Evolutionary conservation across 2,888 invertebrate genomes (phyloP), one percentile per base, ranked within the genome.

Genomic region (Drosophila silvestris): DNA sequence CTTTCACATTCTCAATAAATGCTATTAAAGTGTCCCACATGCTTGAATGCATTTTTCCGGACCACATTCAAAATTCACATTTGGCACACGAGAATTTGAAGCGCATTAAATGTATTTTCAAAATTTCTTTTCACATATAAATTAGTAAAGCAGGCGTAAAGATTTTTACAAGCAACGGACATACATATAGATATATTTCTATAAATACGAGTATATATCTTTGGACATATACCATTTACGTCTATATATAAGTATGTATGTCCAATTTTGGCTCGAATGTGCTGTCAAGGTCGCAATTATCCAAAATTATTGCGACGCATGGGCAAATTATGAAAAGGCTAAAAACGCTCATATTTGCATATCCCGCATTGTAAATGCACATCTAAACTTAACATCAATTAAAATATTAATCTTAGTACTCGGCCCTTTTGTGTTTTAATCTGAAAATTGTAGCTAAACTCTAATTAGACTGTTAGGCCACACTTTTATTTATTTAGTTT

Each of bases 71-170:
- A 62, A 75, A 70, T 62, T 47, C 60, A 65, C 35, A 19, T 53
- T 70, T 62, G 62, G 66, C 73, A 65, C 69, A 64, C 63, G 50
- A 26, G 32, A 66, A 65, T 57, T 61, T 52, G 39, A 53, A 9
- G 66, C 74, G 61, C 70, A 78, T 77, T 47, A 70, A 67, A 74
- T 72, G 16, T 26, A 47, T 26, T 47, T 16, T 53, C 12, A 62
- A 74, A 81, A 68, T 73, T 70, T 77, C 70, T 75, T 65, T 79
- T 39, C 58, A 53, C 58, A 71, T 64, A 57, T 47, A 61, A 47
- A 22, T 26, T 53, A 41, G 32, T 32, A 41, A 35, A 41, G 33
- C 47, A 26, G 30, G 33, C 35, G 33, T 33, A 22, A 41, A 39
- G 37, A 33, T 67, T 54, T 39, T 39, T 59, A 53, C 35, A 52